Percentiles rank a stretch among this genome's conserved stretches.
These are phyloP conservation scores for Aphidius gifuensis DNA, from an alignment of 1,140 invertebrate species.

Conservation along the genomic window DNA sequence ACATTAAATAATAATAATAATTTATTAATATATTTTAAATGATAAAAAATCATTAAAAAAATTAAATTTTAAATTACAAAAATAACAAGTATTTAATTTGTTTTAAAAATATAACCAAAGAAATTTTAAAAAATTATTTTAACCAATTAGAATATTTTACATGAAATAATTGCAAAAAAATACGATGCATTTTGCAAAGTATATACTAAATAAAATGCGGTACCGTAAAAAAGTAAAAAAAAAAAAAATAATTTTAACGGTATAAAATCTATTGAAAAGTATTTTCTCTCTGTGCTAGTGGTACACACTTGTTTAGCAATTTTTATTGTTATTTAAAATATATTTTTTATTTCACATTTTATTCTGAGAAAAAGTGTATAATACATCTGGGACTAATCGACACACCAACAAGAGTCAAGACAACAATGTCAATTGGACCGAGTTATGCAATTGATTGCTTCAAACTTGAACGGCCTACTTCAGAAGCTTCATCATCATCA, in stretches of 20 bases:
- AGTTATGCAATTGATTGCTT: slow-evolving; percentile 18
- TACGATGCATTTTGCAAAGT: not conserved
- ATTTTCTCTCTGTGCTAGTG: slow-evolving; percentile 12
- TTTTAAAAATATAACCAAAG: too few relatives aligned
- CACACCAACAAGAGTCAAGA: not conserved
- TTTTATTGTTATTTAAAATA: slow-evolving; percentile 5
- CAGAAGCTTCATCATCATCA: too few relatives aligned
- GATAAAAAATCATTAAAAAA: too few relatives aligned
- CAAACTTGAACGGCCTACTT: slow-evolving; percentile 11
- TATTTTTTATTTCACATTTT: too few relatives aligned
- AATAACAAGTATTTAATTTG: too few relatives aligned
- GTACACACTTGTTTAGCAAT: slow-evolving; percentile 2
- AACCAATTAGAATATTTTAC: too few relatives aligned
- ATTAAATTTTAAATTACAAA: too few relatives aligned
- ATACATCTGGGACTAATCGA: slow-evolving; percentile 14
- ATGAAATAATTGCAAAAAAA: too few relatives aligned
- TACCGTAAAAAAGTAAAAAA: not conserved
- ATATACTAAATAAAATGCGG: not conserved
- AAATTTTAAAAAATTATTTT: too few relatives aligned
- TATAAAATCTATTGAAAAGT: slow-evolving; percentile 15
- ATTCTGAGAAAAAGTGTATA: not conserved
- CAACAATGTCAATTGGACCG: slow-evolving; percentile 26
- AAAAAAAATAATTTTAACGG: slow-evolving; percentile 21
- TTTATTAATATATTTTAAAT: too few relatives aligned
- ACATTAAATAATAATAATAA: too few relatives aligned